Percentiles rank a stretch among this genome's conserved stretches.
Conservation (phyloP, 2,888 invertebrate species). For the Petrolisthes manimaculis region DNA sequence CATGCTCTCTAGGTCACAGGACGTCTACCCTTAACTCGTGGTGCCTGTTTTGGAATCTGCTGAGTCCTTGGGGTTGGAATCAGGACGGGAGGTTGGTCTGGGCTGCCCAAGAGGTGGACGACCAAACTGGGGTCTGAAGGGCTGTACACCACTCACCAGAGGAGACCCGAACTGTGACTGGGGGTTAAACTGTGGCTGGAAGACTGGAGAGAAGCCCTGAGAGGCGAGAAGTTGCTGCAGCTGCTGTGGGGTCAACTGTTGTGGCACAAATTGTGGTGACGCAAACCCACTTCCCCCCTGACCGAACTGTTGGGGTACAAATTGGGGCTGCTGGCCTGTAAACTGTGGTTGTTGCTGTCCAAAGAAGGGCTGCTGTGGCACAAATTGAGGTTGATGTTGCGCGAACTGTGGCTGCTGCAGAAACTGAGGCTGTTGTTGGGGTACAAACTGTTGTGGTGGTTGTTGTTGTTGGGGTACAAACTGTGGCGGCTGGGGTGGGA, state of each 20-base stretch:
- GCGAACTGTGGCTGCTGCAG: background rate
- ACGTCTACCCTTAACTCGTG: too few relatives aligned
- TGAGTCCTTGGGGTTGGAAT: background rate
- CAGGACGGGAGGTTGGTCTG: background rate
- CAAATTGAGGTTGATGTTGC: slow-evolving; percentile 10
- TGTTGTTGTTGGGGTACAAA: slow-evolving; percentile 10
- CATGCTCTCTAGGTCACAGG: too few relatives aligned
- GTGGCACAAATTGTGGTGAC: slow-evolving; percentile 9
- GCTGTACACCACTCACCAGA: slow-evolving; percentile 22
- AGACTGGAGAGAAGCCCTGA: slow-evolving; percentile 2
- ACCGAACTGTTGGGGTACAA: slow-evolving; percentile 7
- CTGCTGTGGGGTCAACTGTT: slow-evolving; percentile 48
- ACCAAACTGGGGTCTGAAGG: slow-evolving; percentile 13
- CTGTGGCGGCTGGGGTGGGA: slow-evolving; percentile 11
- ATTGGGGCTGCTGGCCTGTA: slow-evolving; percentile 19
- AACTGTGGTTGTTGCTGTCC: slow-evolving; percentile 13
- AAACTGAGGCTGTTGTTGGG: slow-evolving; percentile 17
- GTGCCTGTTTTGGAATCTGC: too few relatives aligned
- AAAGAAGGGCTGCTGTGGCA: background rate
- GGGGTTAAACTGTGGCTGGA: slow-evolving; percentile 13
- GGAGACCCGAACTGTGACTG: slow-evolving; percentile 27
- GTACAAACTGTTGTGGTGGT: background rate
- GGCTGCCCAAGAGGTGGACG: background rate
- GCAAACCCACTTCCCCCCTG: slow-evolving; percentile 26
- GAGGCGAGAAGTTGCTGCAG: slow-evolving; percentile 22